Evolutionary conservation across 2,113 vertebrate species (phyloP).

Genomic region (Regulus satrapa): DNA sequence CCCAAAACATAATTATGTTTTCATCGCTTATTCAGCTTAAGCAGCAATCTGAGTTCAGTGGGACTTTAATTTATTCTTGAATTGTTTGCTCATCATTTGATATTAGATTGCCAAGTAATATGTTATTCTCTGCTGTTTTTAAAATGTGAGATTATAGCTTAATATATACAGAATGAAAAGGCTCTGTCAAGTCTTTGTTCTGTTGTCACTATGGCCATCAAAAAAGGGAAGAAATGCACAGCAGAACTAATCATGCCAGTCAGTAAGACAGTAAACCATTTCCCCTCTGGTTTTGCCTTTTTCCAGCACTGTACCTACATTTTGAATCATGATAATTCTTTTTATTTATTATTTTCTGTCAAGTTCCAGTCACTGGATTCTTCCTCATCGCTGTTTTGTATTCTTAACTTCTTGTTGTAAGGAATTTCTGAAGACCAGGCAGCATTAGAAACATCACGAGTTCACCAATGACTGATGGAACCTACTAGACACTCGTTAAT

Average conservation of each 20-base stretch:
- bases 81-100: conserved; percentile 17
- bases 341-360: neutral
- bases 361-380: neutral
- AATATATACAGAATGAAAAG: neutral
- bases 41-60: neutral
- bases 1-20: conserved; percentile 12
- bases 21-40: neutral
- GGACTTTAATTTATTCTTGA: conserved; percentile 17
- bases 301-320: neutral
- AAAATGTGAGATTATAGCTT: neutral
- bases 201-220: neutral
- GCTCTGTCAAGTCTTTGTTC: neutral
- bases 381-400: neutral
- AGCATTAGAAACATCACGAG: neutral
- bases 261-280: neutral
- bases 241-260: neutral
- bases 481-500: neutral
- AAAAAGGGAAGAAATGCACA: neutral
- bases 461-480: neutral
- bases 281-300: neutral
- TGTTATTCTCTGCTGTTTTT: neutral
- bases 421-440: neutral
- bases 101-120: neutral
- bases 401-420: neutral
- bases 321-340: neutral